These are phyloP conservation scores for Eupelmus urozonus DNA, from an alignment of 2,888 invertebrate genomes.

Conservation along the genomic window DNA sequence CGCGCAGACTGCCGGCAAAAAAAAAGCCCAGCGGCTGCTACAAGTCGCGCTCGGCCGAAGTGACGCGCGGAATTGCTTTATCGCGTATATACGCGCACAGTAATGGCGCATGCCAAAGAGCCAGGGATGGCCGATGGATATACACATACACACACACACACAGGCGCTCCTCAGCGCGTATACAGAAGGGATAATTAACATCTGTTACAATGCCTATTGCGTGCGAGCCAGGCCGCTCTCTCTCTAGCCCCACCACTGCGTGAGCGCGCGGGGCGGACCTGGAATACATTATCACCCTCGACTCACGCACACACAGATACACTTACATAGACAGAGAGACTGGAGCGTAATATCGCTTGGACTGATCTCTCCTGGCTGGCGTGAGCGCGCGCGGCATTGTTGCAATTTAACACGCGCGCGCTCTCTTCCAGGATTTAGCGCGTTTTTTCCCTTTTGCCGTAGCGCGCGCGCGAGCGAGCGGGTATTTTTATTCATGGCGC, in stretches of 20 bases:
- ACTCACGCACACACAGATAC: constrained; percentile 54
- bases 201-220: constrained; percentile 76
- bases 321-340: no score
- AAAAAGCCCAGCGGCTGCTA: constrained; percentile 4
- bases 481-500: constrained; percentile 55
- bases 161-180: constrained; percentile 26
- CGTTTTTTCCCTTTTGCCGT: background rate
- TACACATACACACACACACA: constrained; percentile 55
- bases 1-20: background rate
- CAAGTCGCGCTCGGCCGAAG: constrained; percentile 46
- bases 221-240: constrained; percentile 74
- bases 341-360: constrained; percentile 52
- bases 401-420: constrained; percentile 60
- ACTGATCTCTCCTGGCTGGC: constrained; percentile 35
- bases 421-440: constrained; percentile 58
- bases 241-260: constrained; percentile 70
- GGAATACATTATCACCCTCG: constrained; percentile 76
- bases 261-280: constrained; percentile 76
- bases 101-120: constrained; percentile 53
- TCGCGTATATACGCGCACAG: constrained; percentile 39
- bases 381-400: constrained; percentile 57
- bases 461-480: background rate
- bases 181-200: constrained; percentile 77
- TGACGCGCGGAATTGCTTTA: constrained; percentile 56
- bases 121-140: constrained; percentile 67